Conservation (phyloP, 2,113 vertebrate species). For the Colossoma macropomum region DNA sequence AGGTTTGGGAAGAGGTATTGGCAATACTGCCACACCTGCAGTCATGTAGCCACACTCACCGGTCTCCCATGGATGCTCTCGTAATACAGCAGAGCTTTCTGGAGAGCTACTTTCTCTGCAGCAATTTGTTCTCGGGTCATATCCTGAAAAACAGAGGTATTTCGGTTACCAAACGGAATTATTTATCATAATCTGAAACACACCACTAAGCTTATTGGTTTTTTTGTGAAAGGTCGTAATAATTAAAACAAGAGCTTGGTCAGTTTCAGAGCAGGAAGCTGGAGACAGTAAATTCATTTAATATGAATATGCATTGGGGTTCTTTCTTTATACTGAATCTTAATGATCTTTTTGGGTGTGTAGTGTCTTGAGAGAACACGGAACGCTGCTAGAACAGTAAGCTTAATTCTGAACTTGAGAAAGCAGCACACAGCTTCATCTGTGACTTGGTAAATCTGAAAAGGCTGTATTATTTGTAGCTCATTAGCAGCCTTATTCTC, state of each 20-base stretch:
- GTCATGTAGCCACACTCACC: constrained; percentile 71
- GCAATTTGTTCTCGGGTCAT: constrained; percentile 96
- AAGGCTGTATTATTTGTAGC: neutral
- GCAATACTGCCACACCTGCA: neutral
- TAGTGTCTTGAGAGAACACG: neutral
- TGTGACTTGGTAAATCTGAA: too few species aligned
- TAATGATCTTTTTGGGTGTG: neutral
- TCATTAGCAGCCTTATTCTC: neutral
- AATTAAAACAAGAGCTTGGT: neutral
- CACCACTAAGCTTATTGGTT: neutral
- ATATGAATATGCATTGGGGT: neutral
- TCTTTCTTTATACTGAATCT: neutral
- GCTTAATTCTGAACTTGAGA: neutral
- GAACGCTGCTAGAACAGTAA: neutral
- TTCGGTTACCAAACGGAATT: neutral
- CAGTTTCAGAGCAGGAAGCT: neutral
- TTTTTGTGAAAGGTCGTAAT: neutral
- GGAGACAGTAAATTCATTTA: neutral
- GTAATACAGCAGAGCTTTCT: constrained; percentile 92
- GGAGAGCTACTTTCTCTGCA: constrained; percentile 91
- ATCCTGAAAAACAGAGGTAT: constrained; percentile 77
- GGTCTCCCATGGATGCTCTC: constrained; percentile 95
- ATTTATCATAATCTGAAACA: neutral
- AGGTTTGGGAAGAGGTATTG: neutral
- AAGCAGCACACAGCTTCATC: neutral